Percentiles rank a stretch among this genome's conserved stretches.
Evolutionary conservation across 2,797 vertebrate species (phyloP).

Genomic region (Esox masquinongy): DNA sequence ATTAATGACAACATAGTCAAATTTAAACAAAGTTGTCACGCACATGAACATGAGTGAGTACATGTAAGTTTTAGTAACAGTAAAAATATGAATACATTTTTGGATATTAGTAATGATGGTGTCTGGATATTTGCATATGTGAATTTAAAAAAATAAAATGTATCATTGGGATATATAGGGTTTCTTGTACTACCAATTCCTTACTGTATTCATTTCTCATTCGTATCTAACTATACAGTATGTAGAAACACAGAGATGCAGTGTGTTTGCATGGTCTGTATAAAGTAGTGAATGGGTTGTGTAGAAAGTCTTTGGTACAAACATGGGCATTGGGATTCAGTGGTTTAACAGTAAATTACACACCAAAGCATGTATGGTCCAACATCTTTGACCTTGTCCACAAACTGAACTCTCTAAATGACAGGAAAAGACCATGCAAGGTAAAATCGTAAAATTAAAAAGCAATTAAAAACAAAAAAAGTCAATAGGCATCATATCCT

Average conservation of each 20-base stretch:
- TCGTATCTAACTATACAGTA: slow-evolving; percentile 36
- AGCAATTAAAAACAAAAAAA: slow-evolving; percentile 45
- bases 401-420: slow-evolving; percentile 43
- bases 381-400: slow-evolving; percentile 40
- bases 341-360: slow-evolving; percentile 44
- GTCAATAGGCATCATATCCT: slow-evolving; percentile 22
- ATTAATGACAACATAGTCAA: background rate
- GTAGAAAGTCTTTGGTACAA: slow-evolving; percentile 75
- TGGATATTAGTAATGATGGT: slow-evolving; percentile 41
- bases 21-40: background rate
- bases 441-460: slow-evolving; percentile 11
- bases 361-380: slow-evolving; percentile 41
- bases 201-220: slow-evolving; percentile 8
- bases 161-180: slow-evolving; percentile 35
- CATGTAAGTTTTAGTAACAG: slow-evolving; percentile 54
- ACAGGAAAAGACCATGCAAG: slow-evolving; percentile 47
- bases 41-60: slow-evolving; percentile 2
- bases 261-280: slow-evolving; percentile 24
- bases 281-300: slow-evolving; percentile 37
- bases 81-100: slow-evolving; percentile 53
- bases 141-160: slow-evolving; percentile 50
- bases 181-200: slow-evolving; percentile 38
- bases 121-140: slow-evolving; percentile 64
- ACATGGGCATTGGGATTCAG: slow-evolving; percentile 59
- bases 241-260: slow-evolving; percentile 39